Conservation (phyloP, 1,140 invertebrate genomes). For the Carposina sasakii region DNA sequence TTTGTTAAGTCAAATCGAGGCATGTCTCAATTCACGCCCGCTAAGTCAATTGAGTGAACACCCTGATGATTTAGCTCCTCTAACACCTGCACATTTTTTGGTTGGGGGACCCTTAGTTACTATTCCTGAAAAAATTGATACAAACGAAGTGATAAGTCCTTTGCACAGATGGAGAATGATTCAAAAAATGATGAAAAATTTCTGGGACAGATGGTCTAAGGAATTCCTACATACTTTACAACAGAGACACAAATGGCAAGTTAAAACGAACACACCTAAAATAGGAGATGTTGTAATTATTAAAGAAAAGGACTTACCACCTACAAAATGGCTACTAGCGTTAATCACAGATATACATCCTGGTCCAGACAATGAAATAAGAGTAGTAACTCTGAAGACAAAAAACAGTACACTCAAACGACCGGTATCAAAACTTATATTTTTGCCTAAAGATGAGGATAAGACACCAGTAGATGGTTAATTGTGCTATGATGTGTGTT, state of each 20-base stretch:
- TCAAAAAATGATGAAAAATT: constrained; percentile 14
- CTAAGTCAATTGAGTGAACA: constrained; percentile 12
- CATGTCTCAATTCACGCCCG: constrained; percentile 10
- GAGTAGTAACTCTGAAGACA: no score
- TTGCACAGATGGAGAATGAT: constrained; percentile 12
- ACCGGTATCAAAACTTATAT: no score
- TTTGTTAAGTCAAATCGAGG: constrained; percentile 13
- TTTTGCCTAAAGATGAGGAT: no score
- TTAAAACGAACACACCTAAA: not conserved
- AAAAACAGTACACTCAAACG: no score
- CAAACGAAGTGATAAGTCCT: not conserved
- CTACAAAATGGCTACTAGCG: constrained; percentile 39
- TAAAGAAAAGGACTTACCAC: constrained; percentile 32
- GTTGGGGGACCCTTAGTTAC: constrained; percentile 15
- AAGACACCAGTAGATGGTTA: no score
- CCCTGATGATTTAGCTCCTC: not conserved
- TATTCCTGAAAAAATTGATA: constrained; percentile 4
- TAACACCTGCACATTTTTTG: constrained; percentile 16
- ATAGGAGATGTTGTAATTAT: constrained; percentile 31
- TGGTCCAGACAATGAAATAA: constrained; percentile 36
- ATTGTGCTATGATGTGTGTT: no score
- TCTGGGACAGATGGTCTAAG: constrained; percentile 13
- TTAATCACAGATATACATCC: constrained; percentile 32
- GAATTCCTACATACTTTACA: constrained; percentile 14
- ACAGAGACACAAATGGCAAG: constrained; percentile 11